Base-by-base conservation (phyloP, 2,797 vertebrate genomes). In the Alfaro cultratus region DNA sequence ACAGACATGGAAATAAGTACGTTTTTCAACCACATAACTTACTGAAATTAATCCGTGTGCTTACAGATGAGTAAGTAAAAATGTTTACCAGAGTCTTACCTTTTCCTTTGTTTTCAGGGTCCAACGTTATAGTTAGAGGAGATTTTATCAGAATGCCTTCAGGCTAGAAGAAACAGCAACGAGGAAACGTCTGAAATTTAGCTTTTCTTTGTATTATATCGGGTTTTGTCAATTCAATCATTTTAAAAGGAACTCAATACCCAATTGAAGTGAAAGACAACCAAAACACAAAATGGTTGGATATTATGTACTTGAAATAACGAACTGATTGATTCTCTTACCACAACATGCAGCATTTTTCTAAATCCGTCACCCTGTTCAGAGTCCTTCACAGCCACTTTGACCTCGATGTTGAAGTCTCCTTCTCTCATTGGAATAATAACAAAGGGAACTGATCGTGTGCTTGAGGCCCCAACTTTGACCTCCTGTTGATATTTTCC, bases 281-380 rank as follows among this genome's bases (percentile, higher is more conserved):
- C 53, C 9, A n/a, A 18, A 53, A 26, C 26, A 55, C 53, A 60
- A 11, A 29, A 5, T 29, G 55, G 55, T 31, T 60, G 55, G 8
- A 60, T 13, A 31, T 57, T 60, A 5, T 13, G n/a, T 29, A 60
- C 5, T 29, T 31, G n/a, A 29, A n/a, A 13, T 29, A 13, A 57
- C 4, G 3, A n/a, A 60, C 4, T 31, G 47, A 75, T n/a, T 31
- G 47, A 75, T n/a, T 55, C 18, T 92, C 97, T 93, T 89, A 98
- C 97, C 96, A 97, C 95, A 0, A 97, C 97, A 5, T 79, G 91
- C 45, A 97, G 92, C 13, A 78, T 87, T 91, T 96, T 97, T 84
- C 75, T 90, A 68, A 97, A 91, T 0, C 96, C 97, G 0, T 98
- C 97, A 0, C 62, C 57, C 29, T 86, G 23, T 0, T 36, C 76